Percentiles rank a stretch among this genome's conserved stretches.
phyloP scores from a whole-genome alignment of 2,888 invertebrate genomes.

The Eupeodes latifasciatus region DNA sequence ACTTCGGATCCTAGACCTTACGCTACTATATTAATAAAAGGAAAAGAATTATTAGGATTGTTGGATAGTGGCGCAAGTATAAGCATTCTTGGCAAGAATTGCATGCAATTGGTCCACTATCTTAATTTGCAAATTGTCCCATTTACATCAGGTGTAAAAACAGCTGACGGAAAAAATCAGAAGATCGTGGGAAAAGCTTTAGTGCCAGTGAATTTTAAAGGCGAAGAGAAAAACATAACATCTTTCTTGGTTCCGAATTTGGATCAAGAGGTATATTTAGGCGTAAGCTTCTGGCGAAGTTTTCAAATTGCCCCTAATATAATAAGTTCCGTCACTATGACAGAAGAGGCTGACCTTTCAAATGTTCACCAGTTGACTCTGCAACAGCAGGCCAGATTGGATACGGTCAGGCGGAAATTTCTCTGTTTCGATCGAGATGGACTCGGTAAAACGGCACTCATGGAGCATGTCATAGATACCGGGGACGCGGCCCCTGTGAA shows the following conservation, averaged over 20 bases:
- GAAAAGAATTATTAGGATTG: background rate
- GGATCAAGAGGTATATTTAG: conserved; percentile 9
- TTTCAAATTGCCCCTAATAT: conserved; percentile 11
- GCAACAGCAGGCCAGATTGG: conserved; percentile 1
- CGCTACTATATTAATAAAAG: background rate
- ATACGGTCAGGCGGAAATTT: background rate
- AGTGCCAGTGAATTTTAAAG: background rate
- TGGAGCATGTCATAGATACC: background rate
- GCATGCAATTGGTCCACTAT: background rate
- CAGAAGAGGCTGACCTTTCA: background rate
- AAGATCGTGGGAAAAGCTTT: background rate
- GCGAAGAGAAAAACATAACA: background rate
- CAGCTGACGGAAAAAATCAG: conserved; percentile 1
- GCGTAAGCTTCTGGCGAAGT: conserved; percentile 18
- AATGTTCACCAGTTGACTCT: background rate
- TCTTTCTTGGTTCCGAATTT: background rate
- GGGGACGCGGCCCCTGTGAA: too few relatives aligned
- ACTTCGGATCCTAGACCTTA: background rate
- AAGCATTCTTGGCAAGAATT: background rate
- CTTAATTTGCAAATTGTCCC: background rate
- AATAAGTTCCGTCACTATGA: background rate
- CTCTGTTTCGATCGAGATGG: background rate
- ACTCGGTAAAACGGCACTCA: background rate
- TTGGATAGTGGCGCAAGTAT: background rate
- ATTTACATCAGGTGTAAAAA: background rate